A percentile compares a stretch with the other conserved stretches of the same genome.
These are phyloP conservation scores for Synchiropus splendidus DNA, from an alignment of 2,113 vertebrate species.

Conservation along the genomic window DNA sequence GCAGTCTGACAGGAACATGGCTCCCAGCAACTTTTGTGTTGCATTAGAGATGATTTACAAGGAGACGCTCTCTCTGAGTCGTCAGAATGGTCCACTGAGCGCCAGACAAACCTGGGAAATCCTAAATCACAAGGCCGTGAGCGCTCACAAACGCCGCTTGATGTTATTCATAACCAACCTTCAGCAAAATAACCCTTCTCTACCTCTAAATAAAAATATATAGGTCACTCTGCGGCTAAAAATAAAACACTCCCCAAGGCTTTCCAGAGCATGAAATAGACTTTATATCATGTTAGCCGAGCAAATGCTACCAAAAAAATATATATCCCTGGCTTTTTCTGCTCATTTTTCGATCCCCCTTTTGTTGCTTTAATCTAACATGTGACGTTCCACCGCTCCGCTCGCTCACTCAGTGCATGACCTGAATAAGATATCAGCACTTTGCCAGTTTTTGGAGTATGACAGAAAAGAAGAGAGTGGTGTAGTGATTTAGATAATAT, in stretches of 20 bases:
- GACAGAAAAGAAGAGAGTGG: slow-evolving; percentile 44
- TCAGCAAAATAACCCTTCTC: slow-evolving; percentile 24
- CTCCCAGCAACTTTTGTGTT: slow-evolving; percentile 53
- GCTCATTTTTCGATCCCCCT: slow-evolving; percentile 49
- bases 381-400: slow-evolving; percentile 13
- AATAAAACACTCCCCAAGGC: slow-evolving; percentile 41
- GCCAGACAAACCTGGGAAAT: slow-evolving; percentile 37
- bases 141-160: slow-evolving; percentile 13
- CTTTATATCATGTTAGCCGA: slow-evolving; percentile 60
- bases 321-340: slow-evolving; percentile 18
- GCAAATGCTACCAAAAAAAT: slow-evolving; percentile 38
- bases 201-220: slow-evolving; percentile 45
- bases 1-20: slow-evolving; percentile 49
- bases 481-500: slow-evolving; percentile 55
- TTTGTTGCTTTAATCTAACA: slow-evolving; percentile 46
- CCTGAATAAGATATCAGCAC: slow-evolving; percentile 63
- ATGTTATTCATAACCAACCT: slow-evolving; percentile 38
- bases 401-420: slow-evolving; percentile 29
- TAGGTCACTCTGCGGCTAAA: slow-evolving; percentile 58
- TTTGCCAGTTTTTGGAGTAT: slow-evolving; percentile 36
- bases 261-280: slow-evolving; percentile 66
- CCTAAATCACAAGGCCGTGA: slow-evolving; percentile 31
- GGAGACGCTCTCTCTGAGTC: slow-evolving; percentile 34
- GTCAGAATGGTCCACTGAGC: slow-evolving; percentile 32
- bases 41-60: slow-evolving; percentile 63